Base-by-base conservation (phyloP, 1,140 invertebrate species). In the Meloidogyne floridensis region DNA sequence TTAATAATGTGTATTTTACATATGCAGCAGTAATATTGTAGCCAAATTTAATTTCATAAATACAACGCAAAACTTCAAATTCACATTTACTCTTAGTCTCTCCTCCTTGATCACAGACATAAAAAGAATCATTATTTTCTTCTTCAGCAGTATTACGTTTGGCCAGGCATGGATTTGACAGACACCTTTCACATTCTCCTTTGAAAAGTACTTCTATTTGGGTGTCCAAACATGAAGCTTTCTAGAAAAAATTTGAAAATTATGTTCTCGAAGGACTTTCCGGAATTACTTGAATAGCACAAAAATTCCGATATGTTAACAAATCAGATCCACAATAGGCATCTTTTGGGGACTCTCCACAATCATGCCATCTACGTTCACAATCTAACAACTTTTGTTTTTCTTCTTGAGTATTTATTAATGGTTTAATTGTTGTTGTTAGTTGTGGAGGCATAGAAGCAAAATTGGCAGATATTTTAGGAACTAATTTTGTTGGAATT, bases 11-110 rank as follows among this genome's bases (percentile, higher is more conserved):
- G 2, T 32, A 54, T 8, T 65, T 43, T 43, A 89, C 87, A 81
- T 88, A 85, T 69, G 83, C 81, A 32, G 73, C 77, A 32, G 86
- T 88, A 65, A 87, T 82, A 59, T 88, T 89, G 47, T 89, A 86
- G 32, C 87, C 87, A 75, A 82, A 84, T 59, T 86, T 84, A 7
- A 83, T 82, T 65, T 88, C 83, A 77, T 84, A 85, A 74, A 88
- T 85, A 71, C 87, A 88, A 6, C 86, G 81, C 7, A 88, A 59
- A 87, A 89, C 89, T 65, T 88, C 84, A 72, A 89, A 88, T 82
- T 88, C 87, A 80, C 87, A 88, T 18, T 80, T 75, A 10, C 86
- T 69, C 51, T 85, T 84, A 4, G 87, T 89, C n/a, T 89, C 84
- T 15, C 86, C 88, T 47, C 83, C 84, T 73, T 87, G 84, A 70